Percentiles rank a stretch among this genome's conserved stretches.
These are phyloP conservation scores for Ambastaia sidthimunki DNA, from an alignment of 2,797 vertebrate genomes.

Conservation along the genomic window DNA sequence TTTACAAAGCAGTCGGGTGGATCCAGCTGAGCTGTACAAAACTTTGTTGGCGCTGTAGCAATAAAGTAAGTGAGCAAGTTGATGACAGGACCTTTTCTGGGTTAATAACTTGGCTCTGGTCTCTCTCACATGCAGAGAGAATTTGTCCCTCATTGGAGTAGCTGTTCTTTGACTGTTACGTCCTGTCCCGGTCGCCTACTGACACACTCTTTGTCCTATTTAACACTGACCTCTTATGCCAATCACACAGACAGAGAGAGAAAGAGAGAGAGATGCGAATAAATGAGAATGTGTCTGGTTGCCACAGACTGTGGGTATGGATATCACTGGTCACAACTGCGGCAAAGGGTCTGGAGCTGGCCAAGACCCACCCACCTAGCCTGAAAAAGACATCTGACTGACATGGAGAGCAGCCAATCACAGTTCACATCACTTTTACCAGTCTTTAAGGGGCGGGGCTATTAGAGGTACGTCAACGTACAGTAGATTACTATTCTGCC, in stretches of 20 bases:
- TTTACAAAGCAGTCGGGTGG: neutral
- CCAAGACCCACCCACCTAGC: neutral
- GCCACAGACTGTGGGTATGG: conserved; percentile 44
- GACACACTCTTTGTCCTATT: conserved; percentile 88
- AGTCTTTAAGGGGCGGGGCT: neutral
- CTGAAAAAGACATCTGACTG: neutral
- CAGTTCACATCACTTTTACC: neutral
- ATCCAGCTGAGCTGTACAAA: neutral
- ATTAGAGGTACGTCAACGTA: neutral
- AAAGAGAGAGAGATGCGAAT: conserved; percentile 5
- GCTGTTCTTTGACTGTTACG: conserved; percentile 41
- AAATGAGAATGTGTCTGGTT: neutral
- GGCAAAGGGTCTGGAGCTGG: neutral
- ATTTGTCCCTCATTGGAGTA: conserved; percentile 6
- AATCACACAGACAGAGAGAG: conserved; percentile 18
- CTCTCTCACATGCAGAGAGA: conserved; percentile 1
- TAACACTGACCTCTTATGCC: conserved; percentile 61
- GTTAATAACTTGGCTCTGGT: conserved; percentile 3
- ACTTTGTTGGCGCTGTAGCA: neutral
- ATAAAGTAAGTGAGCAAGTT: neutral
- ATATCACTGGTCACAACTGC: neutral
- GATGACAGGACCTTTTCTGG: neutral
- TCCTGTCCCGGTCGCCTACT: conserved; percentile 50
- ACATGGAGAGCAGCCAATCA: neutral
- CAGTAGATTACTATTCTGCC: neutral